A percentile compares a stretch with the other conserved stretches of the same genome.
phyloP scores from a whole-genome alignment of 2,888 invertebrate species.

The Ethmia dodecea region DNA sequence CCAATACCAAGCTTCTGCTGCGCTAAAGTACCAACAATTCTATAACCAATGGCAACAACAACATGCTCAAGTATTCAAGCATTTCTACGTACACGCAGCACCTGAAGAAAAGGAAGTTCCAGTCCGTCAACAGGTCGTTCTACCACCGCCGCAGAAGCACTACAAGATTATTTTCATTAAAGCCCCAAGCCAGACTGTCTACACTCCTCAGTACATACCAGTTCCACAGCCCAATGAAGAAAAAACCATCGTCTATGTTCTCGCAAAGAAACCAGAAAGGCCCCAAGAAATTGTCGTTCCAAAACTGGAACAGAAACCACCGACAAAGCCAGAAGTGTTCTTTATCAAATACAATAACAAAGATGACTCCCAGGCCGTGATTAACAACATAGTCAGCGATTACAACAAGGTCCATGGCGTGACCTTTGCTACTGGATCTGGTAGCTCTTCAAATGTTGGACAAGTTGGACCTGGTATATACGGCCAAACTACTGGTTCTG shows the following conservation, averaged over 20 bases:
- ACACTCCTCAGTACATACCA: constrained; percentile 81
- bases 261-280: constrained; percentile 86
- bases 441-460: constrained; percentile 3
- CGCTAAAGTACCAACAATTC: constrained; percentile 66
- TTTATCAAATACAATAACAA: constrained; percentile 88
- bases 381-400: constrained; percentile 63
- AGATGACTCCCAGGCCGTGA: constrained; percentile 63
- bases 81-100: constrained; percentile 67
- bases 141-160: constrained; percentile 84
- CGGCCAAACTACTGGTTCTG: constrained; percentile 4
- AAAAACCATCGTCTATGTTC: constrained; percentile 86
- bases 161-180: constrained; percentile 90
- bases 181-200: constrained; percentile 81
- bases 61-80: constrained; percentile 82
- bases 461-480: constrained; percentile 7
- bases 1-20: constrained; percentile 22
- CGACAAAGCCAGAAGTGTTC: constrained; percentile 86
- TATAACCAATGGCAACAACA: constrained; percentile 85
- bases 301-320: constrained; percentile 82
- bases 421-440: constrained; percentile 12
- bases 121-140: constrained; percentile 74
- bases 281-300: constrained; percentile 81
- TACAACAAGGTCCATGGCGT: constrained; percentile 38
- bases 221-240: constrained; percentile 83
- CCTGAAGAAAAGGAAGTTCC: constrained; percentile 70